These are phyloP conservation scores for Dendrolimus kikuchii DNA, from an alignment of 1,140 invertebrate genomes.

Conservation along the genomic window DNA sequence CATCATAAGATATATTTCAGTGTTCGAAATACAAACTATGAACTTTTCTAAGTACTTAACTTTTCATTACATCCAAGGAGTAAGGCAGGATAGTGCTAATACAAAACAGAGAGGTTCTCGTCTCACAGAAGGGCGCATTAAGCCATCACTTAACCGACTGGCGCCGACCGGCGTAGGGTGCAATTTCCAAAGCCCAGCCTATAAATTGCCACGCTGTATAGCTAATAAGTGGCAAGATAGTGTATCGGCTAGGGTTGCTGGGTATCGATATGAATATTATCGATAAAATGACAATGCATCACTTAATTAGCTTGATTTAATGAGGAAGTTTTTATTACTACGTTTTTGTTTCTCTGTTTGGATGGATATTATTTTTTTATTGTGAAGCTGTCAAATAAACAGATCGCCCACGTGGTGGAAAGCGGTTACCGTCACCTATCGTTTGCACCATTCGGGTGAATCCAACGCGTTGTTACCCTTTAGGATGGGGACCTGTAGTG, in stretches of 20 bases:
- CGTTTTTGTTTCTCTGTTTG: too few species aligned
- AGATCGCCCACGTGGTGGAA: not conserved
- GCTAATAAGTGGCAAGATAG: slow-evolving; percentile 51
- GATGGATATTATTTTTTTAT: too few species aligned
- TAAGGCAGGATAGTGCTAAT: too few species aligned
- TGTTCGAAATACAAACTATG: not conserved
- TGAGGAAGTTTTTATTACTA: not conserved
- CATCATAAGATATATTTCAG: too few species aligned
- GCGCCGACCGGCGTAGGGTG: slow-evolving; percentile 24
- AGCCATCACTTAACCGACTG: slow-evolving; percentile 32
- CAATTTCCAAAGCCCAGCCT: slow-evolving; percentile 37
- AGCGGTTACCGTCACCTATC: slow-evolving; percentile 2
- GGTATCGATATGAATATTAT: slow-evolving; percentile 10
- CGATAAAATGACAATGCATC: slow-evolving; percentile 1
- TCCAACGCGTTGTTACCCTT: too few species aligned
- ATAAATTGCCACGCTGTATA: slow-evolving; percentile 42
- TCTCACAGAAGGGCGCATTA: slow-evolving; percentile 14
- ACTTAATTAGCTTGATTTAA: too few species aligned
- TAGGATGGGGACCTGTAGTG: too few species aligned
- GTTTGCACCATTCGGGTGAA: not conserved
- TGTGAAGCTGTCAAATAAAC: too few species aligned
- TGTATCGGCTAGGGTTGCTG: slow-evolving; percentile 15
- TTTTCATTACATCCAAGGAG: too few species aligned
- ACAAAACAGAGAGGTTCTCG: slow-evolving; percentile 1
- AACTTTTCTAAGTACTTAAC: not conserved